A percentile compares a stretch with the other conserved stretches of the same genome.
These are phyloP conservation scores for Parauchenoglanis punctatus DNA, from an alignment of 2,797 vertebrate species.

Conservation along the genomic window DNA sequence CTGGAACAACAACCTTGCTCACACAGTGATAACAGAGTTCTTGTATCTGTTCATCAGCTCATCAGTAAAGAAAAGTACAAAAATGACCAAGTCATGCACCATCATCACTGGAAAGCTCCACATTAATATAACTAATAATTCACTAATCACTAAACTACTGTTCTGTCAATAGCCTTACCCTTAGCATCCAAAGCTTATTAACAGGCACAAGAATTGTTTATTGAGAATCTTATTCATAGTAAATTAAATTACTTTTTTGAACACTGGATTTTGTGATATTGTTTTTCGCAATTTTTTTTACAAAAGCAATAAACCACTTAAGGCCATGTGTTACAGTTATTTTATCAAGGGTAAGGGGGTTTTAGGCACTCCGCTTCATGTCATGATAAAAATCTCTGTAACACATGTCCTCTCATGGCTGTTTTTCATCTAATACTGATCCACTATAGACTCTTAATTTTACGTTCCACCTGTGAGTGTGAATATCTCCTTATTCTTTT, in stretches of 20 bases:
- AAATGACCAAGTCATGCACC: background rate
- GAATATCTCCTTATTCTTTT: background rate
- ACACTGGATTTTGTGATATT: background rate
- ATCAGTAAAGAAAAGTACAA: background rate
- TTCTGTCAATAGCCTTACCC: background rate
- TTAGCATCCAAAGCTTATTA: background rate
- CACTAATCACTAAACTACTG: background rate
- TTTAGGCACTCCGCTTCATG: background rate
- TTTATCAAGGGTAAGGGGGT: background rate
- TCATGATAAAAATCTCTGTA: background rate
- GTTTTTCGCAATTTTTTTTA: background rate
- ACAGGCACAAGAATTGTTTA: background rate
- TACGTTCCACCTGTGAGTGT: background rate
- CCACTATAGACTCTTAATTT: background rate
- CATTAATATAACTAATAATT: background rate
- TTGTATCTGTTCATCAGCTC: background rate
- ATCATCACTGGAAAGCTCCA: background rate
- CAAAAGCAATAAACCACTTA: background rate
- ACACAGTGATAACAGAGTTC: background rate
- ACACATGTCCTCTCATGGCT: background rate
- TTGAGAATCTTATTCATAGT: background rate
- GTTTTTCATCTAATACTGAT: background rate
- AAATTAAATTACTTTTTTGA: background rate
- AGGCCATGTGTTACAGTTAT: background rate
- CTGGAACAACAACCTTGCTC: background rate